Percentiles rank a stretch among this genome's conserved stretches.
These are phyloP conservation scores for Hylaeus volcanicus DNA, from an alignment of 1,140 invertebrate species.

Conservation along the genomic window DNA sequence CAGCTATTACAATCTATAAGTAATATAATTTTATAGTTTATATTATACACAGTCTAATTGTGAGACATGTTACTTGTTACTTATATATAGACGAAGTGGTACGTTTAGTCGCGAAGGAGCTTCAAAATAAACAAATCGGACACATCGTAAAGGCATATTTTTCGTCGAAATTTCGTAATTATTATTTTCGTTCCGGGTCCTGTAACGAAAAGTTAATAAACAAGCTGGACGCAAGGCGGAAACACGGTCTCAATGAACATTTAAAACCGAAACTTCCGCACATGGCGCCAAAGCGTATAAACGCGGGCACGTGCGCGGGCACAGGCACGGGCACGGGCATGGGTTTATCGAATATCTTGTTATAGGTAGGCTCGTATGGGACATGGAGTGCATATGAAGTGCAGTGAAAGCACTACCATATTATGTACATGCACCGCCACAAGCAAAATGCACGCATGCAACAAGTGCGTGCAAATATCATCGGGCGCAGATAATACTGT, in stretches of 20 bases:
- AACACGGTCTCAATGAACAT: constrained; percentile 64
- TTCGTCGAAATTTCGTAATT: background rate
- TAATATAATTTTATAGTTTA: no score
- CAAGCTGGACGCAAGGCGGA: constrained; percentile 50
- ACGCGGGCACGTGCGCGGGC: constrained; percentile 61
- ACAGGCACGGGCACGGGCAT: no score
- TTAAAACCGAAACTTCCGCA: constrained; percentile 73
- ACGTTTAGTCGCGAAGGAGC: background rate
- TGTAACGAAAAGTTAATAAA: constrained; percentile 56
- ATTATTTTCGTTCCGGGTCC: background rate
- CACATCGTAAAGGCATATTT: background rate
- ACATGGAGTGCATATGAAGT: constrained; percentile 80
- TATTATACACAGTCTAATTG: no score
- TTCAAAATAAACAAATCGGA: background rate
- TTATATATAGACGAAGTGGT: no score
- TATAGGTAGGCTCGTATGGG: constrained; percentile 74
- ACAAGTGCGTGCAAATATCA: constrained; percentile 80
- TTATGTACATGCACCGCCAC: constrained; percentile 75
- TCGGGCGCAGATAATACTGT: constrained; percentile 77
- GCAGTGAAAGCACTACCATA: constrained; percentile 77
- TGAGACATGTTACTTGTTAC: no score
- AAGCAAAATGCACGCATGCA: constrained; percentile 76
- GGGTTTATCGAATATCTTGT: constrained; percentile 75
- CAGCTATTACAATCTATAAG: no score
- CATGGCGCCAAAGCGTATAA: constrained; percentile 65